Evolutionary conservation across 2,113 vertebrate genomes (phyloP).

Genomic region (Manacus vitellinus): DNA sequence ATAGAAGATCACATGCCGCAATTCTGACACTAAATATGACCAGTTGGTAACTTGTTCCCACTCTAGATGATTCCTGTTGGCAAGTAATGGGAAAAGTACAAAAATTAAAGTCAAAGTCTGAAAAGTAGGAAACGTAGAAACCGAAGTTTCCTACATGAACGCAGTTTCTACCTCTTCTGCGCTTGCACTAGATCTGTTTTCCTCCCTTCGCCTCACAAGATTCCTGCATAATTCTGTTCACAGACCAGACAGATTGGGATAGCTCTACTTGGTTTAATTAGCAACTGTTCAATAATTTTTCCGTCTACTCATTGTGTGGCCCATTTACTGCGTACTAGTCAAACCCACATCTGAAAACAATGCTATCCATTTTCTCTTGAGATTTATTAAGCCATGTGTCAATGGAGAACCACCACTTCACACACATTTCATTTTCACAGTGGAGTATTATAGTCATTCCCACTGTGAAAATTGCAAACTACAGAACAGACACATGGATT

Average conservation of each 20-base stretch:
- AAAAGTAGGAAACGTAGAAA: accelerated
- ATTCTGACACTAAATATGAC: neutral
- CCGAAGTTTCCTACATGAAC: neutral
- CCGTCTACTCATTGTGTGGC: slow-evolving; percentile 40
- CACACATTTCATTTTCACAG: slow-evolving; percentile 20
- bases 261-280: neutral
- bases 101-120: neutral
- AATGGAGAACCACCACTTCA: slow-evolving; percentile 10
- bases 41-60: neutral
- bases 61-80: neutral
- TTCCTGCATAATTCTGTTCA: neutral
- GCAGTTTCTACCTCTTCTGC: neutral
- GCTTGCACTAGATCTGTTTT: neutral
- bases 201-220: neutral
- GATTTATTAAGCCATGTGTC: neutral
- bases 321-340: neutral
- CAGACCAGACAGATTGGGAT: neutral
- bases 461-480: neutral
- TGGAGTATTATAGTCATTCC: neutral
- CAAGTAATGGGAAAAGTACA: neutral
- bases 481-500: neutral
- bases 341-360: slow-evolving; percentile 44
- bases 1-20: neutral
- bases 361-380: neutral
- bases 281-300: neutral